Evolutionary conservation across 2,113 vertebrate species (phyloP), one percentile per base, ranked within the genome.

Genomic region (Cyprinodon tularosa): DNA sequence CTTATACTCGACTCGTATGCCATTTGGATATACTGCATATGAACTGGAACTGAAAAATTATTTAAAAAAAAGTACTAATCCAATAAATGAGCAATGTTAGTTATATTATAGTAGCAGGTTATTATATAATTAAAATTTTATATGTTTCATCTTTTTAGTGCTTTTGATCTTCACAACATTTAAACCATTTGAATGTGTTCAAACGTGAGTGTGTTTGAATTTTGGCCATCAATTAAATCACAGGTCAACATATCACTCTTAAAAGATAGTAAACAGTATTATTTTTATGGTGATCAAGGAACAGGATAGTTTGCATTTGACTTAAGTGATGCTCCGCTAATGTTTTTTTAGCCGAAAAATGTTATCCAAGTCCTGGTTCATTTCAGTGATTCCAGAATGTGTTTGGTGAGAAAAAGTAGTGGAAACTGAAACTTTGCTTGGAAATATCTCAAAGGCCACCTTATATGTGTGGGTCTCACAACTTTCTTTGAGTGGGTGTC

Each of bases 371-470:
- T 48, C n/a, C 62, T 71, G 68, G 38, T 66, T 73, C 39, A 60
- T 60, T 9, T 50, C 47, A 50, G 10, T 38, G 44, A 44, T n/a
- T 17, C 57, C 45, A 48, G 15, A 29, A n/a, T 44, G 13, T 40
- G 15, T 61, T 68, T n/a, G 36, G 44, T 44, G 12, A 73, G 45
- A 48, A 64, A n/a, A 3, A n/a, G 20, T 59, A 44, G 22, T 59
- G 48, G 13, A 44, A 69, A 59, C 37, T 59, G 61, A 69, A 69
- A 47, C 66, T 17, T 68, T 60, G 9, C 71, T 74, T 84, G 40
- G 47, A 42, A 74, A 57, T 20, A 57, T 47, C 48, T 68, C 38
- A 60, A 9, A 53, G 66, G 66, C 45, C 40, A 68, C n/a, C 67
- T 71, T 42, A 74, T 37, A 45, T 42, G 20, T 44, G 40, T 22